Conservation (phyloP, 2,113 vertebrate species). For the Enhydra lutris region DNA sequence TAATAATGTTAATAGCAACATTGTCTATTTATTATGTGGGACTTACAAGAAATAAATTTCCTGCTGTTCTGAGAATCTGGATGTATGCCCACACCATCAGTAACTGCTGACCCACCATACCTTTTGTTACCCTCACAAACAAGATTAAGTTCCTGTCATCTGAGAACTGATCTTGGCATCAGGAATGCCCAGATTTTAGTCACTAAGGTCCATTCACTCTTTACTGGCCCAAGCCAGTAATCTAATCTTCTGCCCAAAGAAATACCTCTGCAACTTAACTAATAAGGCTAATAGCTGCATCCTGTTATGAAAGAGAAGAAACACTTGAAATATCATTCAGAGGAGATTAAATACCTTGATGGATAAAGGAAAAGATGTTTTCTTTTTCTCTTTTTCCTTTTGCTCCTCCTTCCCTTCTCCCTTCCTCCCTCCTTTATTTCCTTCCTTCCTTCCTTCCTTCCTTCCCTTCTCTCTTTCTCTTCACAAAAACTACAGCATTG, state of each 20-base stretch:
- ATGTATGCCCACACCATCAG: neutral
- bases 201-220: neutral
- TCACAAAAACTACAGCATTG: neutral
- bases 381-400: neutral
- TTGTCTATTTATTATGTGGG: neutral
- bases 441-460: neutral
- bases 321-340: neutral
- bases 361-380: neutral
- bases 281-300: neutral
- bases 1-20: slow-evolving; percentile 27
- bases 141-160: slow-evolving; percentile 17
- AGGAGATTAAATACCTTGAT: neutral
- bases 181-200: neutral
- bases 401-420: neutral
- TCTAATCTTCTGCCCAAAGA: neutral
- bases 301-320: neutral
- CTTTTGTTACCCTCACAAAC: neutral
- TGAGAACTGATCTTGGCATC: neutral
- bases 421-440: rapidly evolving
- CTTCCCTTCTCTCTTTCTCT: neutral
- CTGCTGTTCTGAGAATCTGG: neutral
- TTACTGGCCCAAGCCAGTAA: neutral
- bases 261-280: neutral
- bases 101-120: neutral
- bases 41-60: slow-evolving; percentile 38